A percentile compares a stretch with the other conserved stretches of the same genome.
Evolutionary conservation across 2,797 vertebrate genomes (phyloP).

Genomic region (Hephaestus fuliginosus): DNA sequence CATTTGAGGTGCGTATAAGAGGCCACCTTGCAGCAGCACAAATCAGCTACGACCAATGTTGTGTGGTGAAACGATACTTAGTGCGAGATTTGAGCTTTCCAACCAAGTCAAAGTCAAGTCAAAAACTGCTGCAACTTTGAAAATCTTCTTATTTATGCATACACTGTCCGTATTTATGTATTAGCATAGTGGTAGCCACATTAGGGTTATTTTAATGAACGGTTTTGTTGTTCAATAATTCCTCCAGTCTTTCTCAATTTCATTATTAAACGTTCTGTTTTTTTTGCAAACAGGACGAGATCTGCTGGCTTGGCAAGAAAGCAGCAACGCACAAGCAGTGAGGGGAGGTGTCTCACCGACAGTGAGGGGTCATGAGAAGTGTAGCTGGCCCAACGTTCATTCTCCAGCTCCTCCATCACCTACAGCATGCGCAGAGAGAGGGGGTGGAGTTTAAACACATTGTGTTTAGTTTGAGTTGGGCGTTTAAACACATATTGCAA

Average conservation of each 20-base stretch:
- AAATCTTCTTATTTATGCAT: neutral
- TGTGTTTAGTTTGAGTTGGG: neutral
- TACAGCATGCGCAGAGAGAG: constrained; percentile 88
- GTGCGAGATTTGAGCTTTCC: constrained; percentile 36
- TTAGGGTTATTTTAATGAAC: neutral
- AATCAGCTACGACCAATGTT: neutral
- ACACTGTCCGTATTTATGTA: neutral
- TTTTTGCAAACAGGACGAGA: constrained; percentile 18
- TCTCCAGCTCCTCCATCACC: constrained; percentile 98
- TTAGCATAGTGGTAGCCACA: neutral
- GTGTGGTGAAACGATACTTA: neutral
- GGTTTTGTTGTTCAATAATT: constrained; percentile 3
- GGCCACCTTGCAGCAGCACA: constrained; percentile 13
- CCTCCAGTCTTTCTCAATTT: constrained; percentile 15
- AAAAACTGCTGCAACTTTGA: constrained; percentile 9
- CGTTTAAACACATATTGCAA: constrained; percentile 47
- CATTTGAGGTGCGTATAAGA: constrained; percentile 9
- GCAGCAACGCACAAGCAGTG: constrained; percentile 37
- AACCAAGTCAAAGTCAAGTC: constrained; percentile 52
- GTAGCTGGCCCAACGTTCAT: constrained; percentile 94
- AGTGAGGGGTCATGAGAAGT: constrained; percentile 93
- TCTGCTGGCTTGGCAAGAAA: constrained; percentile 49
- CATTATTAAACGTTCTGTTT: constrained; percentile 12
- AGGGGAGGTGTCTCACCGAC: constrained; percentile 86
- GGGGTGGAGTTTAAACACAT: no score